Evolutionary conservation across 1,140 invertebrate species (phyloP).

Genomic region (Achatina immaculata): DNA sequence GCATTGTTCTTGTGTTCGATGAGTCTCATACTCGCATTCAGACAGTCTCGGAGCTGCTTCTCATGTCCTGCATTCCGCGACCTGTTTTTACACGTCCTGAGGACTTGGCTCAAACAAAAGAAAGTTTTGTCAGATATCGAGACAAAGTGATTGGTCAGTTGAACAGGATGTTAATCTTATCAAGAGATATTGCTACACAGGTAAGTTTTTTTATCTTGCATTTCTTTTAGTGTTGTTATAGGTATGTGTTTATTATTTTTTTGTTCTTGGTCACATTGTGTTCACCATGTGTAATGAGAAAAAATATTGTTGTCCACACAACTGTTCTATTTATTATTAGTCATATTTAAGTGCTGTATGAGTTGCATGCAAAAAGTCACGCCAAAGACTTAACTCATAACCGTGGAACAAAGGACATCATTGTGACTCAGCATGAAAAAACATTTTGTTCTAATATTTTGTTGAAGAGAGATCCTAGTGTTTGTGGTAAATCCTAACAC

Average conservation of each 20-base stretch:
- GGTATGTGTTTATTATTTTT: background rate
- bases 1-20: slow-evolving; percentile 56
- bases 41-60: slow-evolving; percentile 57
- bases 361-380: too few relatives aligned
- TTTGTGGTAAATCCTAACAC: too few relatives aligned
- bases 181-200: slow-evolving; percentile 45
- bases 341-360: too few relatives aligned
- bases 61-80: slow-evolving; percentile 56
- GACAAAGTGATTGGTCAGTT: slow-evolving; percentile 49
- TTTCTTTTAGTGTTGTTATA: background rate
- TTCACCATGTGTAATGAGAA: background rate
- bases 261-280: background rate
- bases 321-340: too few relatives aligned
- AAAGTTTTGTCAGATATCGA: slow-evolving; percentile 44
- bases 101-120: slow-evolving; percentile 36
- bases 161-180: slow-evolving; percentile 48
- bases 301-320: background rate
- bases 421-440: too few relatives aligned
- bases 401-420: too few relatives aligned
- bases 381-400: too few relatives aligned
- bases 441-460: too few relatives aligned
- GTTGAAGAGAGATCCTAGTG: too few relatives aligned
- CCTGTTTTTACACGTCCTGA: slow-evolving; percentile 49
- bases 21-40: slow-evolving; percentile 56
- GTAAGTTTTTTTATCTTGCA: slow-evolving; percentile 2